phyloP scores from a whole-genome alignment of 2,113 vertebrate species.

The Atlantisia rogersi region DNA sequence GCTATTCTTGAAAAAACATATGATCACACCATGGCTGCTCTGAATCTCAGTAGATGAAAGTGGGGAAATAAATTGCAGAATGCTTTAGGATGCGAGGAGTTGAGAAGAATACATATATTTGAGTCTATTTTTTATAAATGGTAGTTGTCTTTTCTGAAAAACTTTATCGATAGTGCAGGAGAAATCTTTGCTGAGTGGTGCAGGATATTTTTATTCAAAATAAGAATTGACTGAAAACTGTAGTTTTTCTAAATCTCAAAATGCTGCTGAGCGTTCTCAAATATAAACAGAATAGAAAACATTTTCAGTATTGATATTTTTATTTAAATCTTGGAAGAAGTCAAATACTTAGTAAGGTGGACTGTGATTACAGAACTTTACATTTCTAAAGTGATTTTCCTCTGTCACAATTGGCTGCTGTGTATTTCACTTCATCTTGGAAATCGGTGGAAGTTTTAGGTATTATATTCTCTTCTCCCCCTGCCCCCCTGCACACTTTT shows the following conservation, averaged over 20 bases:
- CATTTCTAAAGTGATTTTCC: neutral
- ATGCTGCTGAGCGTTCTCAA: slow-evolving; percentile 5
- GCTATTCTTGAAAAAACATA: slow-evolving; percentile 76
- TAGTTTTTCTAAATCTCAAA: neutral
- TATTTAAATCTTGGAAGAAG: neutral
- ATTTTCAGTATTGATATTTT: neutral
- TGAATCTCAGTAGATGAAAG: slow-evolving; percentile 65
- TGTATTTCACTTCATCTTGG: neutral
- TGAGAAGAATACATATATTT: slow-evolving; percentile 44
- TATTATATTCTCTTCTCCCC: neutral
- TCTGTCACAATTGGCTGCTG: neutral
- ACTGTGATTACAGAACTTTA: neutral
- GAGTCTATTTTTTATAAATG: slow-evolving; percentile 65
- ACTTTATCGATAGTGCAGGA: slow-evolving; percentile 37
- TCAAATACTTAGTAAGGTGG: neutral
- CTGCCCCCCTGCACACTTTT: neutral
- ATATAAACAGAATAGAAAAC: neutral
- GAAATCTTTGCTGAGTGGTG: slow-evolving; percentile 2
- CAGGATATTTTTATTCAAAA: slow-evolving; percentile 54
- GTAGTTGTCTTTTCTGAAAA: slow-evolving; percentile 67
- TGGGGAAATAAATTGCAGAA: slow-evolving; percentile 66
- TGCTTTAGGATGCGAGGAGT: slow-evolving; percentile 43
- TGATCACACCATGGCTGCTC: slow-evolving; percentile 72
- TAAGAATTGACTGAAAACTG: slow-evolving; percentile 38
- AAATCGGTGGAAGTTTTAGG: neutral